Evolutionary conservation across 2,888 invertebrate species (phyloP), one percentile per base, ranked within the genome.

Genomic region (Candidula unifasciata): DNA sequence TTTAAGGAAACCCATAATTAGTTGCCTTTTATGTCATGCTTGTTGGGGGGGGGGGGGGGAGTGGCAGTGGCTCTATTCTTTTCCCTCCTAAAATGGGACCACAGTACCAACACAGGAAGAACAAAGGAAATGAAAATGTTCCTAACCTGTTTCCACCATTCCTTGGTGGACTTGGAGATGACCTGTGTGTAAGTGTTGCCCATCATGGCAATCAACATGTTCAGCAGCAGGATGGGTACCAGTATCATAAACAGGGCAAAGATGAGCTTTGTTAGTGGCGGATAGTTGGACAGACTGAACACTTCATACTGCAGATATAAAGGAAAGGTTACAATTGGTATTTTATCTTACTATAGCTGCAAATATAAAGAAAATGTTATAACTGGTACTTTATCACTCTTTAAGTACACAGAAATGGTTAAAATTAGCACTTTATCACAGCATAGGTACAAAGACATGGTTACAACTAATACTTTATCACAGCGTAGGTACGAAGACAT

Each of bases 131-230:
- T 6, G 5, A 33, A 16, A 71, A 24, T 3, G 3, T 6, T 0
- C 24, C 81, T 33, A 87, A 93, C 93, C 92, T 94, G 93, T 89
- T 92, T 91, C 85, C 98, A 97, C 97, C 98, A 99, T 93, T 99
- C 99, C 94, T 99, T 99, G 94, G 99, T 99, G 60, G 99, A 99
- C 93, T 98, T 98, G 93, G 98, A 97, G 89, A 99, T 99, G 86
- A 99, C 98, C 90, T 97, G 97, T 0, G 98, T 97, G 93, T 99
- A 99, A 0, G 99, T 99, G 94, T 99, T 99, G 60, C 99, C 99
- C 99, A 99, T 99, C 99, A 99, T 99, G 88, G 99, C 99, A 88
- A 99, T 99, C 94, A 99, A 95, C 96, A 97, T 99, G 96, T 99
- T 99, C 24, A 99, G 95, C 91, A 99, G 94, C 78, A 99, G 94